Evolutionary conservation across 1,140 invertebrate species (phyloP).

Genomic region (Aphaenogaster floridana): DNA sequence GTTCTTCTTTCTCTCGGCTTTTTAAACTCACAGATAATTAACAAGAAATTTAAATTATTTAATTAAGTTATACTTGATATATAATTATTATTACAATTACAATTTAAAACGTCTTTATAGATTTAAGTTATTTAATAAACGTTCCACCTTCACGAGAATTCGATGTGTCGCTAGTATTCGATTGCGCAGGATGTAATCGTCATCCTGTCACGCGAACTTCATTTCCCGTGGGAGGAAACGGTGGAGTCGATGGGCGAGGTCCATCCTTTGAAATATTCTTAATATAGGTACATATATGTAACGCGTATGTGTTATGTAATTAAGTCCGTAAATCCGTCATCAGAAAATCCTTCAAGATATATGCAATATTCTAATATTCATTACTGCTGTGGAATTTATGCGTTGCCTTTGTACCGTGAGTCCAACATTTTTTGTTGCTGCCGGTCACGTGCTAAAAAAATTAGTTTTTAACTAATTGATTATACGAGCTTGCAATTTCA

Average conservation of each 20-base stretch:
- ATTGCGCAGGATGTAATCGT: slow-evolving; percentile 48
- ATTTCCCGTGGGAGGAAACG: slow-evolving; percentile 54
- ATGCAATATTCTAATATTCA: not conserved
- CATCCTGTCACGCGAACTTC: slow-evolving; percentile 46
- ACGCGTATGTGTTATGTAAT: not conserved
- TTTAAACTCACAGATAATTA: not conserved
- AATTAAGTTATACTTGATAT: not conserved
- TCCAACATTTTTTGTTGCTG: not conserved
- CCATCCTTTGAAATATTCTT: slow-evolving; percentile 54
- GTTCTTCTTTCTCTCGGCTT: not conserved
- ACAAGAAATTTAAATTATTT: slow-evolving; percentile 1
- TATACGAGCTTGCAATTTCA: slow-evolving; percentile 20
- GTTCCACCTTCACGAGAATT: not conserved
- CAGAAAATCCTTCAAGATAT: not conserved
- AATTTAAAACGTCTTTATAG: not conserved
- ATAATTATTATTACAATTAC: not conserved
- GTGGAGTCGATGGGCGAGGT: slow-evolving; percentile 19
- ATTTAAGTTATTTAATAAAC: slow-evolving; percentile 35
- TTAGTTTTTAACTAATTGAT: slow-evolving; percentile 35
- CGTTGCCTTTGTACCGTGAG: not conserved
- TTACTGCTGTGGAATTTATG: slow-evolving; percentile 7
- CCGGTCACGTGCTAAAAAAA: not conserved
- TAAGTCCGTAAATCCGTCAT: not conserved
- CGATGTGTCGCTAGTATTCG: not conserved
- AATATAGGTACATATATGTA: not conserved